phyloP scores from a whole-genome alignment of 2,888 invertebrate species.

The Hemistola chrysoprasaria region DNA sequence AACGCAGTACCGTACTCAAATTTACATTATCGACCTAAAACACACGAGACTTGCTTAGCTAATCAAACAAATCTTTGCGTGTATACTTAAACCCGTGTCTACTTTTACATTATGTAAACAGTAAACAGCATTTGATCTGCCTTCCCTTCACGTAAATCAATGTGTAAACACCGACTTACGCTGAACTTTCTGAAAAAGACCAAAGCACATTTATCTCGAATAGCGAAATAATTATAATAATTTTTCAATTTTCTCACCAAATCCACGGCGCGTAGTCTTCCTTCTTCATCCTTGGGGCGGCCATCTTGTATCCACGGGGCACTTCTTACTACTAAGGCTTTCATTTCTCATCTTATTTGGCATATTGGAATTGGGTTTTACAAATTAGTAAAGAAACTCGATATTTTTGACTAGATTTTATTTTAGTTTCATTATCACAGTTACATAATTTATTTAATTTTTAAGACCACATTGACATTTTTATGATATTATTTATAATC shows the following conservation, averaged over 20 bases:
- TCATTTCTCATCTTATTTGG: slow-evolving; percentile 2
- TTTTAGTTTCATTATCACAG: background rate
- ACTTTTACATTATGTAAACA: slow-evolving; percentile 18
- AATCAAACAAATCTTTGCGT: slow-evolving; percentile 35
- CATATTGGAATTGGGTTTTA: background rate
- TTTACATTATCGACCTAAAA: slow-evolving; percentile 27
- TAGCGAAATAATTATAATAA: slow-evolving; percentile 23
- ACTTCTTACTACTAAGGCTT: slow-evolving; percentile 10
- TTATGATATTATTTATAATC: too few species aligned
- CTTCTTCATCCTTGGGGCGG: slow-evolving; percentile 21
- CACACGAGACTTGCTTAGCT: slow-evolving; percentile 40
- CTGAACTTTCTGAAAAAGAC: slow-evolving; percentile 63
- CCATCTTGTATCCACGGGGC: background rate
- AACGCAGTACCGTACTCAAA: too few species aligned
- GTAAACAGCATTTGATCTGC: slow-evolving; percentile 17
- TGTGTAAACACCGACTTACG: slow-evolving; percentile 21
- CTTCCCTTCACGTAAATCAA: slow-evolving; percentile 29
- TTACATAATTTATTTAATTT: too few species aligned
- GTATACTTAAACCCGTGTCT: slow-evolving; percentile 59
- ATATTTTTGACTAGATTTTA: background rate
- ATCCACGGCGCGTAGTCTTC: slow-evolving; percentile 42
- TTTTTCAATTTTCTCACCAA: slow-evolving; percentile 39
- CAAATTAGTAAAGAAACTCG: slow-evolving; percentile 5
- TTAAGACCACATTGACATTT: too few species aligned
- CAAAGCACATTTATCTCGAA: slow-evolving; percentile 69